Conservation (phyloP, 2,888 invertebrate species). For the Cantharis nigra region DNA sequence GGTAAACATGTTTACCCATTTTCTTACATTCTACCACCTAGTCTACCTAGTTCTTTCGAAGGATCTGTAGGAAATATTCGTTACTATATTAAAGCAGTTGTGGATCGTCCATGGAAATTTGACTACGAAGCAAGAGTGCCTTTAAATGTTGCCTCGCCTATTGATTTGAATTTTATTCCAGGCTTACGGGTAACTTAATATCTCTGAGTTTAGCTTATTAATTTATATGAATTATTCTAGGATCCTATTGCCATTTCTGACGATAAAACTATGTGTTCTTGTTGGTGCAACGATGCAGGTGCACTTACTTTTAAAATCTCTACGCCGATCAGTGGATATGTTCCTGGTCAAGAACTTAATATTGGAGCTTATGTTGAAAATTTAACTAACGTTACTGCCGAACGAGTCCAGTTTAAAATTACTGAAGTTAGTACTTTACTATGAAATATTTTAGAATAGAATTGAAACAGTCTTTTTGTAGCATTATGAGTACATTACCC, state of each 20-base stretch:
- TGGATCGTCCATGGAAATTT: slow-evolving; percentile 46
- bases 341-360: slow-evolving; percentile 76
- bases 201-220: not conserved
- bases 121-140: slow-evolving; percentile 43
- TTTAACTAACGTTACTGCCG: slow-evolving; percentile 56
- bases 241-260: not conserved
- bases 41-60: slow-evolving; percentile 43
- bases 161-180: slow-evolving; percentile 38
- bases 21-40: slow-evolving; percentile 38
- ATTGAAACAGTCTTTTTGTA: not conserved
- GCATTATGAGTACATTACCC: slow-evolving; percentile 12
- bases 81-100: slow-evolving; percentile 41
- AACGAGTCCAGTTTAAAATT: slow-evolving; percentile 13
- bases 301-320: slow-evolving; percentile 15
- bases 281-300: slow-evolving; percentile 18
- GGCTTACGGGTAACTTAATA: slow-evolving; percentile 21
- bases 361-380: slow-evolving; percentile 74
- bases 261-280: slow-evolving; percentile 20
- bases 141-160: slow-evolving; percentile 41
- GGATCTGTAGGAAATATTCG: slow-evolving; percentile 40
- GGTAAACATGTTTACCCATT: slow-evolving; percentile 48
- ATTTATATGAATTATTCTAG: not conserved
- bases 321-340: slow-evolving; percentile 62
- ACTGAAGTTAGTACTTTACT: not conserved
- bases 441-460: not conserved